phyloP scores from a whole-genome alignment of 92 coral and sea anemone genomes.

The Bergia puertoricense region DNA sequence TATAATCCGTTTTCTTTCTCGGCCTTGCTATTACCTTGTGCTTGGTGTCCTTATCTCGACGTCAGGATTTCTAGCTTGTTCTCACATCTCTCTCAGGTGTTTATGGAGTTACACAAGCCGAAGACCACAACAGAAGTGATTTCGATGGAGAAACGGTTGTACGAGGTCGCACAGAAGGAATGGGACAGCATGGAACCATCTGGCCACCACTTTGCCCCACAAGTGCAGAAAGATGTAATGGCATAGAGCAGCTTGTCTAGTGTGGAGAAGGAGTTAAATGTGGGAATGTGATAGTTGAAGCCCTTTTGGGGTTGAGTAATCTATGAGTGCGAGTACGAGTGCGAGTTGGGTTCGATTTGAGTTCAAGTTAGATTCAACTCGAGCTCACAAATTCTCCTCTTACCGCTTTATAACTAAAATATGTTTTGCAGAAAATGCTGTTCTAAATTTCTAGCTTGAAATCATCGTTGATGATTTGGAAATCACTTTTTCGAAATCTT shows the following conservation, averaged over 20 bases:
- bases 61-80: neutral
- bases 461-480: too few species aligned
- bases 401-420: too few species aligned
- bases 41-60: neutral
- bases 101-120: slow-evolving; percentile 74
- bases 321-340: too few species aligned
- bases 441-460: too few species aligned
- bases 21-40: neutral
- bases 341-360: too few species aligned
- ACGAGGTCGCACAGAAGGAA: slow-evolving; percentile 85
- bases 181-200: slow-evolving; percentile 90
- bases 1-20: neutral
- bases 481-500: too few species aligned
- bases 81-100: slow-evolving; percentile 49
- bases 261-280: too few species aligned
- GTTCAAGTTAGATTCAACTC: neutral
- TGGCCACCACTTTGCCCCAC: slow-evolving; percentile 81
- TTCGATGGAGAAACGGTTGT: slow-evolving; percentile 84
- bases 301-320: too few species aligned
- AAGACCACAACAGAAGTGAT: slow-evolving; percentile 87
- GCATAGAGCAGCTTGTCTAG: neutral
- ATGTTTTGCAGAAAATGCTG: neutral
- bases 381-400: neutral
- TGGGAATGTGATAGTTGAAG: neutral
- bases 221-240: slow-evolving; percentile 95